Evolutionary conservation across 2,113 vertebrate species (phyloP).

Genomic region (Phocoena sinus): DNA sequence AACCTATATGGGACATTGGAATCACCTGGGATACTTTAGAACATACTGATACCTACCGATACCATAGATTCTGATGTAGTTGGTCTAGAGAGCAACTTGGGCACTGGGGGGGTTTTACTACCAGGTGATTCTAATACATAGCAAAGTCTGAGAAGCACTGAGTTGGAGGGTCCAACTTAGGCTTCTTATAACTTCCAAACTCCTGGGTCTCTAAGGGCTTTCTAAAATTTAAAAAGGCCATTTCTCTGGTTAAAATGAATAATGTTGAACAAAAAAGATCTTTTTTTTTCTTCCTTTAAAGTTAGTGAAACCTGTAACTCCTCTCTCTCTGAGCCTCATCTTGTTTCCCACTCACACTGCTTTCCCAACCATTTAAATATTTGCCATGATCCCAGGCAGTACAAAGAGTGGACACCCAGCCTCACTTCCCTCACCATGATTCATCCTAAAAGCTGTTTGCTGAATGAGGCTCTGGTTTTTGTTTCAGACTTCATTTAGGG

Average conservation of each 20-base stretch:
- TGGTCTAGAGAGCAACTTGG: not conserved
- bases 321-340: not conserved
- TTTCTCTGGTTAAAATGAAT: conserved; percentile 11
- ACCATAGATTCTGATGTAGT: not conserved
- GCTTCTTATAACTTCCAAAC: not conserved
- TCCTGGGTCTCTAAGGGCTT: not conserved
- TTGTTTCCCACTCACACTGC: conserved; percentile 38
- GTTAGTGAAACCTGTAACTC: not conserved
- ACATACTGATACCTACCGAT: not conserved
- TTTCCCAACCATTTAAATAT: conserved; percentile 44
- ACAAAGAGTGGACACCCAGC: conserved; percentile 64
- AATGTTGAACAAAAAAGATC: not conserved
- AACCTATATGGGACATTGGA: not conserved
- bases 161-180: not conserved
- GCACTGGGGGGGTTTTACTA: not conserved
- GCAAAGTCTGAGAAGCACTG: conserved; percentile 1
- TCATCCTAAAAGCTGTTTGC: conserved; percentile 63
- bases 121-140: not conserved
- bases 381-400: conserved; percentile 26
- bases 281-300: conserved; percentile 30
- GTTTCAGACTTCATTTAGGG: conserved; percentile 56
- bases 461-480: conserved; percentile 55
- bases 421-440: conserved; percentile 41
- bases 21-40: not conserved
- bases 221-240: conserved; percentile 7